Percentiles rank a stretch among this genome's conserved stretches.
Evolutionary conservation across 2,113 vertebrate genomes (phyloP).

Genomic region (Dasypus novemcinctus): DNA sequence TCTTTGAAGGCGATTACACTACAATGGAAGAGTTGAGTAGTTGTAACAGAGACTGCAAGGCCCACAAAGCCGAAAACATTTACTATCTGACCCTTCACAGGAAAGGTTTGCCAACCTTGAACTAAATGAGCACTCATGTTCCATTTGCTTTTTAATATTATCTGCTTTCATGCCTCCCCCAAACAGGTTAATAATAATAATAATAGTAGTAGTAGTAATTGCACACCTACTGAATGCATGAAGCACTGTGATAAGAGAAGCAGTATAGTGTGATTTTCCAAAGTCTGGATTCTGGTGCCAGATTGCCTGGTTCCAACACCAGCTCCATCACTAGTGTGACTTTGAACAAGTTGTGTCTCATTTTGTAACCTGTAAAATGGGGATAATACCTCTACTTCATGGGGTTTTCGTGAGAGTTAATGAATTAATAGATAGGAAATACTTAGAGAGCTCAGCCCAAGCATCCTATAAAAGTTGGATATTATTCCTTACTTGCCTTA

Average conservation of each 20-base stretch:
- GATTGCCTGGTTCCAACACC: neutral
- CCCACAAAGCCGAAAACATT: neutral
- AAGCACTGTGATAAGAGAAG: neutral
- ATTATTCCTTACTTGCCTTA: neutral
- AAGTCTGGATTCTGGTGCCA: neutral
- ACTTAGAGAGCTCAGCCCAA: neutral
- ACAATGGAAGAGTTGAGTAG: neutral
- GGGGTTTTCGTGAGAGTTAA: neutral
- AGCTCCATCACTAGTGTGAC: neutral
- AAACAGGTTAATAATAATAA: neutral
- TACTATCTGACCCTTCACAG: neutral
- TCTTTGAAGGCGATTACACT: neutral
- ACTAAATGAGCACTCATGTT: neutral
- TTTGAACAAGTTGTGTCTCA: neutral
- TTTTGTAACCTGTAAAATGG: neutral
- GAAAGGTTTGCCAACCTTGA: neutral
- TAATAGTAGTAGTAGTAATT: too few relatives aligned
- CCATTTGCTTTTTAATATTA: neutral
- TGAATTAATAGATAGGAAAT: neutral
- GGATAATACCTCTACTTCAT: neutral
- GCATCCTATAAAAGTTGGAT: neutral
- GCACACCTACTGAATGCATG: neutral
- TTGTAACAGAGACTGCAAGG: neutral
- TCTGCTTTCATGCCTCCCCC: neutral
- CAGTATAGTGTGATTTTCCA: neutral